Evolutionary conservation across 30 jellyfish, hydroid and myxozoan species (phyloP), one percentile per base, ranked within the genome.

Genomic region (Catostylus mosaicus): DNA sequence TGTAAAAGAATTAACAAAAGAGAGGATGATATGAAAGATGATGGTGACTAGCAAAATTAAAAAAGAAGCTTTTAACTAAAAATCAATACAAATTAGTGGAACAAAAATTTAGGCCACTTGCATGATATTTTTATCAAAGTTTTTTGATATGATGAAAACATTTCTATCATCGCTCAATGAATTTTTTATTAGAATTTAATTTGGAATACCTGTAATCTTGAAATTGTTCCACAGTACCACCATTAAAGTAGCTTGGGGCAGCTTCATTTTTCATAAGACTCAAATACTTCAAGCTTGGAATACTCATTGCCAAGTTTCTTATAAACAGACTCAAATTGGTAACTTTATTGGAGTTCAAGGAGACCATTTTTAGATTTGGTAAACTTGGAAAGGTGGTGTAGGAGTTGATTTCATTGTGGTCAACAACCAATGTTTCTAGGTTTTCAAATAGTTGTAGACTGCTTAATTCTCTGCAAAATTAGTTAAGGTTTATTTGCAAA

Each of bases 251-350:
- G 62, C 96, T 83, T 38, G 97, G 97, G 20, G 97, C 97, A 33
- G 97, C 97, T 19, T 69, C 92, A 46, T 90, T 90, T 57, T 90
- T 90, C 97, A 90, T 90, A 89, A 90, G 68, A 70, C 97, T 90
- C 18, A 90, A 76, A 36, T 38, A 84, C 52, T 62, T 78, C 75
- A 90, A 51, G 3, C 78, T 46, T 23, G 91, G 91, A 18, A 74
- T 54, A 22, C 77, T 71, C 36, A 70, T 48, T 29, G 94, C 64
- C 32, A 90, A 67, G 52, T 82, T 90, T 57, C 68, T 73, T n/a
- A 90, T 56, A 50, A 90, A 90, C 18, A 90, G 45, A 45, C 96
- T 75, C 34, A 90, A 56, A 45, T 90, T 90, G 40, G 63, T 22
- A 33, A 90, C 77, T 30, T 56, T 31, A 50, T 90, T 90, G 20